phyloP scores from a whole-genome alignment of 2,797 vertebrate genomes.

The Emys orbicularis region DNA sequence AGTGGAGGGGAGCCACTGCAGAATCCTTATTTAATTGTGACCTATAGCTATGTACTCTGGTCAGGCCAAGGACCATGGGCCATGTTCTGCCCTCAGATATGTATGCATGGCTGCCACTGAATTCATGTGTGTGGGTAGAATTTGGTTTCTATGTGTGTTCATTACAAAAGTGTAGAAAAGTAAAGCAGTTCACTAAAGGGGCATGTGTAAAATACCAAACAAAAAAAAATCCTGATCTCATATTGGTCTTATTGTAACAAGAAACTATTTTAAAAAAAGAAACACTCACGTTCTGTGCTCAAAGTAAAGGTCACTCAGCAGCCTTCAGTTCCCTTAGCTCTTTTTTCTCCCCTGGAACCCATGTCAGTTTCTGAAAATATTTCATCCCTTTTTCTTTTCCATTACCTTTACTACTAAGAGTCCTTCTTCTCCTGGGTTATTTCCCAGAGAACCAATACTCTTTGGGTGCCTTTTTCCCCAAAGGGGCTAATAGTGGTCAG shows the following conservation, averaged over 20 bases:
- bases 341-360: constrained; percentile 20
- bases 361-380: constrained; percentile 51
- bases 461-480: constrained; percentile 73
- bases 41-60: background rate
- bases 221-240: constrained; percentile 55
- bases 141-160: constrained; percentile 17
- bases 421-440: constrained; percentile 63
- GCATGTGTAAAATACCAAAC: constrained; percentile 44
- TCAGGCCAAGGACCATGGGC: background rate
- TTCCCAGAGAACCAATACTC: constrained; percentile 65
- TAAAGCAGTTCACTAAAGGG: constrained; percentile 41
- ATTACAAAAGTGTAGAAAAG: constrained; percentile 61
- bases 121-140: background rate
- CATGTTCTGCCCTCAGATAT: background rate
- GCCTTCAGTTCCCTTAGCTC: constrained; percentile 56
- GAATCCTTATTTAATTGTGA: background rate
- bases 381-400: constrained; percentile 64
- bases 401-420: constrained; percentile 70
- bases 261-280: constrained; percentile 68
- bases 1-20: constrained; percentile 18
- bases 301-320: constrained; percentile 75
- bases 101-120: background rate
- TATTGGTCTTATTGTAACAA: constrained; percentile 62
- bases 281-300: constrained; percentile 65
- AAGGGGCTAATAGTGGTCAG: constrained; percentile 76